Percentiles rank a stretch among this genome's conserved stretches.
Conservation (phyloP, 2,113 vertebrate genomes). For the Onychorhynchus coronatus region DNA sequence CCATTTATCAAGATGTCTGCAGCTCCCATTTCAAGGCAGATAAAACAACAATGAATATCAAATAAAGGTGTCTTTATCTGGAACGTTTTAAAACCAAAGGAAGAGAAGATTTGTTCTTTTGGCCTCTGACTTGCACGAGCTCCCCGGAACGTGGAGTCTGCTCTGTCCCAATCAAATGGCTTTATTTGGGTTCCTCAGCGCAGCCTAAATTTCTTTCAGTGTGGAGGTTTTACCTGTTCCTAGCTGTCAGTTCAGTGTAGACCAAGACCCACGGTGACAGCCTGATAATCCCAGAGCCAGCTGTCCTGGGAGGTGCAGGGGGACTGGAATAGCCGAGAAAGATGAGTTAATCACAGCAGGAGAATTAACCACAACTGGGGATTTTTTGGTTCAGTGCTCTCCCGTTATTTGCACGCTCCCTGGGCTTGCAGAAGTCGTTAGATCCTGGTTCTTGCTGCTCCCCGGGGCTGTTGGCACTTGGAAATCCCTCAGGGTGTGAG, state of each 20-base stretch:
- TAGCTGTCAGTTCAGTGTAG: background rate
- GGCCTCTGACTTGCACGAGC: background rate
- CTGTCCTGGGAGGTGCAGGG: background rate
- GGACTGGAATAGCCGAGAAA: background rate
- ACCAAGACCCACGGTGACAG: background rate
- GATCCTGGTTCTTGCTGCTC: background rate
- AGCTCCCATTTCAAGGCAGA: background rate
- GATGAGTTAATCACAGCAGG: background rate
- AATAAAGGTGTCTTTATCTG: conserved; percentile 21
- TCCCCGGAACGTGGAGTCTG: background rate
- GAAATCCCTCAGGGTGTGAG: background rate
- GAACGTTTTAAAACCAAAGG: background rate
- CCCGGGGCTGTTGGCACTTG: background rate
- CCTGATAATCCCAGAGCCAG: background rate
- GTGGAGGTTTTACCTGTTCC: background rate
- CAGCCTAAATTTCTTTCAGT: accelerated
- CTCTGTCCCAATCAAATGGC: background rate
- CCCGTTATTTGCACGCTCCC: background rate
- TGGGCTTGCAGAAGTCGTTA: background rate
- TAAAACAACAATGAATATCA: background rate
- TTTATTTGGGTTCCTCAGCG: background rate
- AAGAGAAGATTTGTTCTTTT: background rate
- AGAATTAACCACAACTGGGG: background rate
- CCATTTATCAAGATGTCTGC: conserved; percentile 27
- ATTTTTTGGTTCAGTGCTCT: background rate